phyloP scores from a whole-genome alignment of 2,888 invertebrate genomes.

The Aplocera efformata region DNA sequence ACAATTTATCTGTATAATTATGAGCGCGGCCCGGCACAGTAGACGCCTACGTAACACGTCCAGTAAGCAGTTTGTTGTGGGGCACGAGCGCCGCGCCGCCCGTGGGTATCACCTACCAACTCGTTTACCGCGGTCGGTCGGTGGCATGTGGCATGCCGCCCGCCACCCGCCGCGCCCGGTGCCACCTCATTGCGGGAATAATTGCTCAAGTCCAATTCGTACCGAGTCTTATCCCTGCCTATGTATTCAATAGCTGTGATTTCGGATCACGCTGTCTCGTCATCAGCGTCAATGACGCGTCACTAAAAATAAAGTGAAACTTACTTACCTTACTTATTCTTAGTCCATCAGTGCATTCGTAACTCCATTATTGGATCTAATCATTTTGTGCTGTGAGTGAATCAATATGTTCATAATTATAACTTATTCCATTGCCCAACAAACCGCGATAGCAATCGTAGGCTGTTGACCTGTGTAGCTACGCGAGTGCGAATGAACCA shows the following conservation, averaged over 20 bases:
- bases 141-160: slow-evolving; percentile 66
- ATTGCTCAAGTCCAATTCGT: slow-evolving; percentile 65
- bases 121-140: slow-evolving; percentile 63
- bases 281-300: not conserved
- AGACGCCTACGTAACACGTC: slow-evolving; percentile 77
- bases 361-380: not conserved
- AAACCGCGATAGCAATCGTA: slow-evolving; percentile 62
- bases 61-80: slow-evolving; percentile 79
- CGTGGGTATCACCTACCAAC: slow-evolving; percentile 43
- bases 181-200: slow-evolving; percentile 72
- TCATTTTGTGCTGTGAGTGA: slow-evolving; percentile 23
- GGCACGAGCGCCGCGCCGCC: slow-evolving; percentile 72
- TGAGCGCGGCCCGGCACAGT: slow-evolving; percentile 46
- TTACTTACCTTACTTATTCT: slow-evolving; percentile 9
- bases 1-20: too few relatives aligned
- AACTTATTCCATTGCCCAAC: slow-evolving; percentile 55
- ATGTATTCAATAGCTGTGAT: not conserved
- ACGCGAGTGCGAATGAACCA: slow-evolving; percentile 51
- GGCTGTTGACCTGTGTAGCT: slow-evolving; percentile 71
- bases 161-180: slow-evolving; percentile 53
- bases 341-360: slow-evolving; percentile 8
- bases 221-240: not conserved
- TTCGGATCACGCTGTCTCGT: not conserved
- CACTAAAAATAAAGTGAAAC: slow-evolving; percentile 9
- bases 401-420: slow-evolving; percentile 41